These are phyloP conservation scores for Euleptes europaea DNA, from an alignment of 2,113 vertebrate genomes.

Conservation along the genomic window DNA sequence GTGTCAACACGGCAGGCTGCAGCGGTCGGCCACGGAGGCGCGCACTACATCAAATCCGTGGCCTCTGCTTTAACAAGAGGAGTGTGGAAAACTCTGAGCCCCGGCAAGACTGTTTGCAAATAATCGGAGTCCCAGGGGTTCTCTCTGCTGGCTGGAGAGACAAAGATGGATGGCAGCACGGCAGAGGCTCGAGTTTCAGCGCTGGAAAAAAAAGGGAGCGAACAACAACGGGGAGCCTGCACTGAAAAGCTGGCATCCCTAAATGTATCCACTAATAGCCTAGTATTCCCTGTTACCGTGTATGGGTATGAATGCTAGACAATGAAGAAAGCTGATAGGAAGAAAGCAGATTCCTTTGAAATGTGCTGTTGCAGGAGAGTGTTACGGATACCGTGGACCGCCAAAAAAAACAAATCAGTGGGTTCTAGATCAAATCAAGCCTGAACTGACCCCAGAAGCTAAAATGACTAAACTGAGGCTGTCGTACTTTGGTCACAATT, in stretches of 20 bases:
- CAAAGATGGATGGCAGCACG: background rate
- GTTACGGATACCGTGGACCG: too few relatives aligned
- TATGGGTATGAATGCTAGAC: too few relatives aligned
- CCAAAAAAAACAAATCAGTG: too few relatives aligned
- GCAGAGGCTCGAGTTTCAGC: background rate
- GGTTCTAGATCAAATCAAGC: too few relatives aligned
- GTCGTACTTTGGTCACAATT: too few relatives aligned
- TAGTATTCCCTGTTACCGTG: too few relatives aligned
- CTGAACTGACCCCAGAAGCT: too few relatives aligned
- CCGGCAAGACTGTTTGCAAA: conserved; percentile 14
- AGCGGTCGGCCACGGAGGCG: background rate
- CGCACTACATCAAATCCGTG: background rate
- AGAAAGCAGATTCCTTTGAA: too few relatives aligned
- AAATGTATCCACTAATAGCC: background rate
- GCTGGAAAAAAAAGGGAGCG: background rate
- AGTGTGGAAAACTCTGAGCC: background rate
- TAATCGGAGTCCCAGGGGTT: background rate
- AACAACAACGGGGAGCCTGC: background rate
- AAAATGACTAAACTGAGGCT: too few relatives aligned
- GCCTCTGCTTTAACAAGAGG: background rate
- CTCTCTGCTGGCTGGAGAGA: background rate
- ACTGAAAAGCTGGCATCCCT: too few relatives aligned
- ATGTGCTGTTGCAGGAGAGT: too few relatives aligned
- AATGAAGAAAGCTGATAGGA: too few relatives aligned
- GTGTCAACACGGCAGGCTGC: background rate